Evolutionary conservation across 53 echinoderm and acorn worm genomes (phyloP).

Genomic region (Temnopleurus reevesii): DNA sequence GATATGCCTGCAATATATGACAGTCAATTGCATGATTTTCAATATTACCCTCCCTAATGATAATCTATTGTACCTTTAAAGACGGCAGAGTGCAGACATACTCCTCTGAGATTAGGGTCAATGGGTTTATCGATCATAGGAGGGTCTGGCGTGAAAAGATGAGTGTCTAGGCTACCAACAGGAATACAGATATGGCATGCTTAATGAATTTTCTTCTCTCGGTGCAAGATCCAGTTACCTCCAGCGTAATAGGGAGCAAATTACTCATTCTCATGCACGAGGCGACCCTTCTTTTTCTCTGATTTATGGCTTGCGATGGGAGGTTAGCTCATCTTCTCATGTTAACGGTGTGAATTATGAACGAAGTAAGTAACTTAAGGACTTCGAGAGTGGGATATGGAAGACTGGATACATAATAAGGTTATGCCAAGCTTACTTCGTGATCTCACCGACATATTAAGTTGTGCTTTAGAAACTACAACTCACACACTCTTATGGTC

Average conservation of each 20-base stretch:
- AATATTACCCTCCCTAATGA: too few species aligned
- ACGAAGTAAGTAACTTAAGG: neutral
- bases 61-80: neutral
- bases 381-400: neutral
- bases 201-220: conserved; percentile 28
- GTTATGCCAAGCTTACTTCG: too few species aligned
- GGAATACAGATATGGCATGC: neutral
- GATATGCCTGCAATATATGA: too few species aligned
- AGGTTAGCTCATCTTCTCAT: neutral
- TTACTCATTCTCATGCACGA: neutral
- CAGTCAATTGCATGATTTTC: too few species aligned
- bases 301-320: neutral
- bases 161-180: neutral
- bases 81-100: neutral
- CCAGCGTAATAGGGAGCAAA: neutral
- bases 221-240: neutral
- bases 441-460: too few species aligned
- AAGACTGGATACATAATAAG: too few species aligned
- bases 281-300: neutral
- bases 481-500: too few species aligned
- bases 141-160: conserved; percentile 18
- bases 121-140: conserved; percentile 28
- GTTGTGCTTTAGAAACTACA: too few species aligned
- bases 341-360: neutral
- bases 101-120: conserved; percentile 45